These are phyloP conservation scores for Axis porcinus DNA, from an alignment of 2,113 vertebrate genomes.

Conservation along the genomic window DNA sequence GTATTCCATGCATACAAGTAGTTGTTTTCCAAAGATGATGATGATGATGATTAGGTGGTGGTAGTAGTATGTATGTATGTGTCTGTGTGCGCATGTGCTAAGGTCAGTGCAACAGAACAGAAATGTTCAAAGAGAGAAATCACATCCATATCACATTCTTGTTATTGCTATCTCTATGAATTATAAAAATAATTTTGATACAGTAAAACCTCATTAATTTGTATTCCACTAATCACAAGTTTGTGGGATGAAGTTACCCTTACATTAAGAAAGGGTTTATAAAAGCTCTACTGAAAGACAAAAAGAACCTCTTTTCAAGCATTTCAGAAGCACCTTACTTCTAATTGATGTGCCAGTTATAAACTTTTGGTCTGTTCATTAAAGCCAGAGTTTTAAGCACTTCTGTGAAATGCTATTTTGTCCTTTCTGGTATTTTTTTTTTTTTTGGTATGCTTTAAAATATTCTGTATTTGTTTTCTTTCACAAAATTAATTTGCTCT, in stretches of 20 bases:
- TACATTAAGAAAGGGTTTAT: slow-evolving; percentile 9
- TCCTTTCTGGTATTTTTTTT: slow-evolving; percentile 18
- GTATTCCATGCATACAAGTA: not conserved
- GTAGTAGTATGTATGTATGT: not conserved
- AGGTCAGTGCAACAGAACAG: slow-evolving; percentile 37
- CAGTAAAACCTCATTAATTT: slow-evolving; percentile 70
- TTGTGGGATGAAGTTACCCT: slow-evolving; percentile 27
- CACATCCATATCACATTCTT: slow-evolving; percentile 39
- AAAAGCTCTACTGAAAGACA: slow-evolving; percentile 37
- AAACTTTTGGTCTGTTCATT: slow-evolving; percentile 27
- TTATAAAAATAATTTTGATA: slow-evolving; percentile 69
- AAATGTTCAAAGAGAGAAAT: slow-evolving; percentile 58
- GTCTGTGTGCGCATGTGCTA: not conserved
- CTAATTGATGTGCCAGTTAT: not conserved
- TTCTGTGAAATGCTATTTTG: not conserved
- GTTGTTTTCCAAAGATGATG: not conserved
- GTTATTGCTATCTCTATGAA: slow-evolving; percentile 69
- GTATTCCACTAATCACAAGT: slow-evolving; percentile 45
- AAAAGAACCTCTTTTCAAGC: slow-evolving; percentile 22
- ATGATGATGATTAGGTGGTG: not conserved
- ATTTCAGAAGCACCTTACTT: slow-evolving; percentile 57
- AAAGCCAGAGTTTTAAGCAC: slow-evolving; percentile 30
- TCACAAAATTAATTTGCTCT: not conserved
- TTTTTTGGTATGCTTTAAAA: slow-evolving; percentile 20
- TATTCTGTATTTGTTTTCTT: slow-evolving; percentile 1